Conservation (phyloP, 2,113 vertebrate species). For the Rhea americana region DNA sequence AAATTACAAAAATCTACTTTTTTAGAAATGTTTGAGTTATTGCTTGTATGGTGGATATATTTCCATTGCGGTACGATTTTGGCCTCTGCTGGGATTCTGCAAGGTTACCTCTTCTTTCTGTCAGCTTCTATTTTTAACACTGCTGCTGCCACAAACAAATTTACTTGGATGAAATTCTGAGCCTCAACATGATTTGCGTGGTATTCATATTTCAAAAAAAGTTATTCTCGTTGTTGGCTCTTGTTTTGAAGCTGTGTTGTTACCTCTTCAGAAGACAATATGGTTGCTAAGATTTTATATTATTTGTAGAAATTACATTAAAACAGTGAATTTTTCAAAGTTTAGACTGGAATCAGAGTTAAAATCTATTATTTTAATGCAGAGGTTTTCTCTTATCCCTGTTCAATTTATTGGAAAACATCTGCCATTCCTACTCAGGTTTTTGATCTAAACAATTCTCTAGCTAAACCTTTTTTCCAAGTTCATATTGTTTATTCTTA, state of each 20-base stretch:
- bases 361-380: not conserved
- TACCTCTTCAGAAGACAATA: not conserved
- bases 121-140: not conserved
- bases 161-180: not conserved
- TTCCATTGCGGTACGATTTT: not conserved
- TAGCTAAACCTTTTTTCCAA: not conserved
- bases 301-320: not conserved
- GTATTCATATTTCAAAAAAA: not conserved
- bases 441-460: slow-evolving; percentile 30
- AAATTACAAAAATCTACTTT: not conserved
- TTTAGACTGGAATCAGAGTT: not conserved
- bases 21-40: slow-evolving; percentile 11
- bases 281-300: not conserved
- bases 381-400: not conserved
- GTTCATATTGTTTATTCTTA: slow-evolving; percentile 32
- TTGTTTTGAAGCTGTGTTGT: not conserved
- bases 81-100: not conserved
- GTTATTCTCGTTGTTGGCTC: not conserved
- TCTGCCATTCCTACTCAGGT: slow-evolving; percentile 45
- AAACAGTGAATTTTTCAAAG: not conserved
- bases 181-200: not conserved
- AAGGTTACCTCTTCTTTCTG: not conserved
- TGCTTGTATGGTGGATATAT: not conserved
- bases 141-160: not conserved
- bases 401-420: slow-evolving; percentile 52